Conservation (phyloP, 2,888 invertebrate genomes). For the Meiosimyza platycephala region DNA sequence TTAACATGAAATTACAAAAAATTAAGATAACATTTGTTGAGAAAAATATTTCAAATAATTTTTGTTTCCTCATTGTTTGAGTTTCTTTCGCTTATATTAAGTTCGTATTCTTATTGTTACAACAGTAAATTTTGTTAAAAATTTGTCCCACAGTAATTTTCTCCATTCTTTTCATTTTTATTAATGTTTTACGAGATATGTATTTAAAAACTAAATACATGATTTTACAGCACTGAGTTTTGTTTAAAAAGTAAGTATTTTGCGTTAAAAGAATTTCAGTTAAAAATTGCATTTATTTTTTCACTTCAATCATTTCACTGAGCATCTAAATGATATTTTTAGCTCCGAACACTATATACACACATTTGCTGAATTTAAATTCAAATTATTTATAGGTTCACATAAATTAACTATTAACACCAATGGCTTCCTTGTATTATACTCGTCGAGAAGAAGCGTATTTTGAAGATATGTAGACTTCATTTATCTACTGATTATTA, state of each 20-base stretch:
- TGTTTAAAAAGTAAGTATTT: slow-evolving; percentile 1
- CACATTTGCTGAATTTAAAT: slow-evolving; percentile 57
- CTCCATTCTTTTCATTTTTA: too few relatives aligned
- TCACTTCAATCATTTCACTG: slow-evolving; percentile 53
- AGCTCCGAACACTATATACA: slow-evolving; percentile 45
- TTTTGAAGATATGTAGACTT: neutral
- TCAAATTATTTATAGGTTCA: slow-evolving; percentile 63
- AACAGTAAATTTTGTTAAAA: too few relatives aligned
- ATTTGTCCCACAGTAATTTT: too few relatives aligned
- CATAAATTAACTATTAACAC: slow-evolving; percentile 60
- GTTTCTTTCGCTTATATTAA: too few relatives aligned
- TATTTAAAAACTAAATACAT: too few relatives aligned
- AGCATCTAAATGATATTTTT: slow-evolving; percentile 48
- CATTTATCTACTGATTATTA: neutral
- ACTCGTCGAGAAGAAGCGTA: slow-evolving; percentile 1
- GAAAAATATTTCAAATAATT: too few relatives aligned
- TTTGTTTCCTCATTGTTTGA: too few relatives aligned
- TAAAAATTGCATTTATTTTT: slow-evolving; percentile 48
- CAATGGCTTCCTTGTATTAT: slow-evolving; percentile 37
- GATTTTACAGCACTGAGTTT: too few relatives aligned
- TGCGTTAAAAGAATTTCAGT: slow-evolving; percentile 21
- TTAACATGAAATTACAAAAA: too few relatives aligned
- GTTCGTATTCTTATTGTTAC: too few relatives aligned
- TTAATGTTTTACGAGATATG: too few relatives aligned
- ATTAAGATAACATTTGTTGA: too few relatives aligned